Percentiles rank a stretch among this genome's conserved stretches.
These are phyloP conservation scores for Halocynthia roretzi DNA, from an alignment of 23 tunicate genomes.

Conservation along the genomic window DNA sequence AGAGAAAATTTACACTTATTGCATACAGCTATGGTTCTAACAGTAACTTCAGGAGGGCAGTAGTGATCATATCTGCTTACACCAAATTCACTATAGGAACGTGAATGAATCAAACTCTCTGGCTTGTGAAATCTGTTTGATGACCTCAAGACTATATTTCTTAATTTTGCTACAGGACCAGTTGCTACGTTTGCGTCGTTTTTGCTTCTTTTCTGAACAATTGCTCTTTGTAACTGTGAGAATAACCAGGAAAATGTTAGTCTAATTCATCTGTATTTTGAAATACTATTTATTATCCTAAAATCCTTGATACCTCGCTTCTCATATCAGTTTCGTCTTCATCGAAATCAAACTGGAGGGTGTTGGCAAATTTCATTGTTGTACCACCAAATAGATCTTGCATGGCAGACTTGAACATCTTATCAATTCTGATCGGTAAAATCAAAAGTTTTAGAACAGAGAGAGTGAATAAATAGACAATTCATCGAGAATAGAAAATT, in stretches of 20 bases:
- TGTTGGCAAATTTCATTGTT: conserved; percentile 26
- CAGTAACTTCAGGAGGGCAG: neutral
- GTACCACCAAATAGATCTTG: conserved; percentile 69
- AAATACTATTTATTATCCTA: too few relatives aligned
- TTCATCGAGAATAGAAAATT: neutral
- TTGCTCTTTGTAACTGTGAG: too few relatives aligned
- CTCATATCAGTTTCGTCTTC: neutral
- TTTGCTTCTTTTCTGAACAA: too few relatives aligned
- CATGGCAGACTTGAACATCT: conserved; percentile 63
- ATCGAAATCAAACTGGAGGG: conserved; percentile 3
- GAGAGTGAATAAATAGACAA: neutral
- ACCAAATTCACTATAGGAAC: conserved; percentile 39
- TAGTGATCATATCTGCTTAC: conserved; percentile 9
- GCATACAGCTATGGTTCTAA: too few relatives aligned
- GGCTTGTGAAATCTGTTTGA: neutral
- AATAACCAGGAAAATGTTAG: too few relatives aligned
- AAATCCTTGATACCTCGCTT: neutral
- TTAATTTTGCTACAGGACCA: conserved; percentile 64
- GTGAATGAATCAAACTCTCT: conserved; percentile 31
- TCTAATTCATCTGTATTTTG: too few relatives aligned
- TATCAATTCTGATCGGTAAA: conserved; percentile 42
- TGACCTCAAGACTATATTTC: conserved; percentile 54
- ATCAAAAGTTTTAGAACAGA: neutral
- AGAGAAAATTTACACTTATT: neutral
- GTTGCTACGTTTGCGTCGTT: neutral